Conservation (phyloP, 1,140 invertebrate genomes). For the Drosophila jambulina region DNA sequence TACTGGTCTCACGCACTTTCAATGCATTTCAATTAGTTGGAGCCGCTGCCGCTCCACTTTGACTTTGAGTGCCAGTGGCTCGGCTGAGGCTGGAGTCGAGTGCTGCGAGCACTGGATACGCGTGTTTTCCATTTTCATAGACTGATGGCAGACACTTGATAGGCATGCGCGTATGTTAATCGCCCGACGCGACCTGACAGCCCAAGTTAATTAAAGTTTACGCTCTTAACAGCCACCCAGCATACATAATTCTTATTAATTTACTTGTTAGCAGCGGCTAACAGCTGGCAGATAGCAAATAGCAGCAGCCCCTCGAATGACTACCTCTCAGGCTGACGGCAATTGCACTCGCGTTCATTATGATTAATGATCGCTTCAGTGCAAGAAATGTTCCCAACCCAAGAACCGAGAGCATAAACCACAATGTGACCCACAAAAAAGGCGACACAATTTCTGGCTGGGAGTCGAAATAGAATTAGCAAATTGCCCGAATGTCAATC, state of each 20-base stretch:
- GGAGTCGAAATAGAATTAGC: conserved; percentile 75
- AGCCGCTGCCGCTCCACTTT: conserved; percentile 67
- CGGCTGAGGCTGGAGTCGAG: background rate
- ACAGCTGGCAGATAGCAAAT: conserved; percentile 8
- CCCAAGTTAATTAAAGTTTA: conserved; percentile 77
- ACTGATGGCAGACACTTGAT: conserved; percentile 78
- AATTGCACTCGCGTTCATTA: conserved; percentile 67
- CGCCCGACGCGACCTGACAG: conserved; percentile 66
- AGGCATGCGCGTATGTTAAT: conserved; percentile 80
- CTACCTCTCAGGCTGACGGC: conserved; percentile 52
- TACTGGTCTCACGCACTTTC: conserved; percentile 75
- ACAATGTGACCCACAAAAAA: conserved; percentile 34
- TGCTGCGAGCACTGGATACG: conserved; percentile 40
- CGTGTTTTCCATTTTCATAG: conserved; percentile 72
- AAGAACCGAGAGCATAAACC: conserved; percentile 6
- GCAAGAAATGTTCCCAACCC: conserved; percentile 30
- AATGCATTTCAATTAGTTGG: conserved; percentile 78
- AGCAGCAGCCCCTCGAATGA: conserved; percentile 14
- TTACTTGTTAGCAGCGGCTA: conserved; percentile 54
- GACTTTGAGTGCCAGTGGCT: conserved; percentile 60
- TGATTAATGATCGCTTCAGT: conserved; percentile 65
- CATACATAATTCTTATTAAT: conserved; percentile 67
- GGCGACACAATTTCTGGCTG: conserved; percentile 38
- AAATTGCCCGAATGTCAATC: conserved; percentile 82
- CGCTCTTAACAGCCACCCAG: conserved; percentile 37